Conservation (phyloP, 2,113 vertebrate species). For the Daphoenositta chrysoptera region DNA sequence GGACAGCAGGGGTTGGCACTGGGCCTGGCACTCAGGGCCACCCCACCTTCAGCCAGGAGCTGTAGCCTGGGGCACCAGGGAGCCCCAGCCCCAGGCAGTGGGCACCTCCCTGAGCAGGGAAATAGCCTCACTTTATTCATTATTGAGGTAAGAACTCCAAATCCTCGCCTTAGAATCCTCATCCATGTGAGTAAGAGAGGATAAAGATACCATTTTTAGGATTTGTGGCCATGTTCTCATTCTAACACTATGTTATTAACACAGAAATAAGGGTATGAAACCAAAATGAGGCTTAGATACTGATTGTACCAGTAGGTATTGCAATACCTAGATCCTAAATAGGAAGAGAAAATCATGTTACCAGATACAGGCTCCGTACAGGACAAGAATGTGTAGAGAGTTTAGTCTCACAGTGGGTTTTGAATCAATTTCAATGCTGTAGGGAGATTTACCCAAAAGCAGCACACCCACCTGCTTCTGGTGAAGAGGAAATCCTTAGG, state of each 20-base stretch:
- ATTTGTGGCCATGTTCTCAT: background rate
- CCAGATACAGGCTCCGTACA: background rate
- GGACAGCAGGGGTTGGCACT: background rate
- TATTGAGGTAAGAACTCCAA: background rate
- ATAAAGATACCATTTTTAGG: background rate
- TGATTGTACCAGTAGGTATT: background rate
- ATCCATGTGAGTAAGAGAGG: background rate
- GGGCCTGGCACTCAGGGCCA: background rate
- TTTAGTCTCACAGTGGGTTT: background rate
- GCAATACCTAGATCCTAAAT: background rate
- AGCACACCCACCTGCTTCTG: background rate
- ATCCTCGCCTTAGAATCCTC: background rate
- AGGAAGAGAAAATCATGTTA: background rate
- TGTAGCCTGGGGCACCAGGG: background rate
- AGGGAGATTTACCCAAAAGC: background rate
- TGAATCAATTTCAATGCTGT: background rate
- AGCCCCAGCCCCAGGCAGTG: accelerated
- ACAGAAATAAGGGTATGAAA: background rate
- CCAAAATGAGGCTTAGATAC: background rate
- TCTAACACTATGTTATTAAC: background rate
- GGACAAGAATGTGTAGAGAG: background rate
- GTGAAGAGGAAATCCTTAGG: background rate
- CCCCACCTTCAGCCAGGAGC: too few relatives aligned
- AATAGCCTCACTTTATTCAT: background rate
- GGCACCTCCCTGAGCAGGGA: background rate